These are phyloP conservation scores for Pantherophis vulpinus DNA, from an alignment of 2,797 vertebrate genomes.

Conservation along the genomic window DNA sequence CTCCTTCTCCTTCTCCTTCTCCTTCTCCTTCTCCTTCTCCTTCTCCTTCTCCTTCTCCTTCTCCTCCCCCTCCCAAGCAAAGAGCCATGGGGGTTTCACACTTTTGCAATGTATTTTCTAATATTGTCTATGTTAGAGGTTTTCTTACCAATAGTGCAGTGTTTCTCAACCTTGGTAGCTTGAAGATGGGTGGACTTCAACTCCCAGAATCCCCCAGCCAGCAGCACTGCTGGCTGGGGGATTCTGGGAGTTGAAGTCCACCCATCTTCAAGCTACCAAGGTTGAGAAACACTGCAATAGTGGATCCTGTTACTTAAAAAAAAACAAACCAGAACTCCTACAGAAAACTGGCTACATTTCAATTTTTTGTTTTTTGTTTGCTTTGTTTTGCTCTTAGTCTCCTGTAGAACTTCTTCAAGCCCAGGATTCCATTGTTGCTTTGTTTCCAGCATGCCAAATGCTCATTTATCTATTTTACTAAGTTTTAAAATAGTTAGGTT, in stretches of 20 bases:
- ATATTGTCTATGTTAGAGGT: not conserved
- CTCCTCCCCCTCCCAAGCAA: not conserved
- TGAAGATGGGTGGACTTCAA: no score
- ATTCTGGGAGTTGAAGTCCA: no score
- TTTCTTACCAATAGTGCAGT: not conserved
- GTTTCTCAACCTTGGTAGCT: no score
- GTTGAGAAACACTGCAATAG: no score
- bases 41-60: no score
- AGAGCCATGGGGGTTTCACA: not conserved
- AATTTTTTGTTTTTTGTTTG: not conserved
- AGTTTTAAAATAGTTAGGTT: not conserved
- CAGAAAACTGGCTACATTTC: not conserved
- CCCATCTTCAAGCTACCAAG: no score
- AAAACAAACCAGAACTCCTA: not conserved
- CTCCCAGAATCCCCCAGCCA: no score
- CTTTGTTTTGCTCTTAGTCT: not conserved
- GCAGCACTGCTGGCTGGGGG: no score
- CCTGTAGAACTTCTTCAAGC: not conserved
- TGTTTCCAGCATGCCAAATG: not conserved
- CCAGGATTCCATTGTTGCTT: not conserved
- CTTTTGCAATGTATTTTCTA: not conserved
- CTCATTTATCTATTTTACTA: not conserved
- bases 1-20: no score
- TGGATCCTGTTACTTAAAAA: not conserved
- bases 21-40: not conserved